Evolutionary conservation across 1,140 invertebrate species (phyloP).

Genomic region (Aphaenogaster floridana): DNA sequence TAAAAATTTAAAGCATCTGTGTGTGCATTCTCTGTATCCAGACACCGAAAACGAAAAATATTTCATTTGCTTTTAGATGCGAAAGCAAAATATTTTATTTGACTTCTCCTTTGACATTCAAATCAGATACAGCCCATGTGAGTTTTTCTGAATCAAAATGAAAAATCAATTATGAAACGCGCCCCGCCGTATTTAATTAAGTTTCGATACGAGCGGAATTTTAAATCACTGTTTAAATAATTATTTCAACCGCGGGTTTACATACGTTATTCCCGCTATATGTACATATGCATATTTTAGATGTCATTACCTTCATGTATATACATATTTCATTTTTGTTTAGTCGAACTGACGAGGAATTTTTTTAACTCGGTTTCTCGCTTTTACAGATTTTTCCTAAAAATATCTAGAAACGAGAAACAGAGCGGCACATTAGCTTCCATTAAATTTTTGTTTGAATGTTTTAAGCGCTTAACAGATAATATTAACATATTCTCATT

Average conservation of each 20-base stretch:
- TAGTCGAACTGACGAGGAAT: neutral
- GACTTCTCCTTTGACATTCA: neutral
- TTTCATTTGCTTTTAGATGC: conserved; percentile 32
- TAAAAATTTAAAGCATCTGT: conserved; percentile 18
- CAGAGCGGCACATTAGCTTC: no score
- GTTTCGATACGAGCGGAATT: neutral
- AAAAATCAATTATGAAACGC: conserved; percentile 21
- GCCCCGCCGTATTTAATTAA: neutral
- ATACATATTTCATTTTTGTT: neutral
- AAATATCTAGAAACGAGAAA: neutral
- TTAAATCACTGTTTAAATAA: conserved; percentile 21
- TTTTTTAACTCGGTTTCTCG: neutral
- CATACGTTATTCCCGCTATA: neutral
- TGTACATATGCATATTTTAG: neutral
- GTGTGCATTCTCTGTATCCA: neutral
- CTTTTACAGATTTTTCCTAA: neutral
- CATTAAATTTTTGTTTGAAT: conserved; percentile 17
- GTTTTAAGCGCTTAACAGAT: conserved; percentile 1
- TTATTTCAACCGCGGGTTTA: neutral
- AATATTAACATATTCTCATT: conserved; percentile 46
- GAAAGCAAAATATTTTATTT: conserved; percentile 36
- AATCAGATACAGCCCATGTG: neutral
- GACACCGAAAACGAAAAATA: conserved; percentile 27
- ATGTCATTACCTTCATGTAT: neutral
- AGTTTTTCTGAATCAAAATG: neutral